Evolutionary conservation across 2,888 invertebrate genomes (phyloP).

Genomic region (Falcaria lacertinaria): DNA sequence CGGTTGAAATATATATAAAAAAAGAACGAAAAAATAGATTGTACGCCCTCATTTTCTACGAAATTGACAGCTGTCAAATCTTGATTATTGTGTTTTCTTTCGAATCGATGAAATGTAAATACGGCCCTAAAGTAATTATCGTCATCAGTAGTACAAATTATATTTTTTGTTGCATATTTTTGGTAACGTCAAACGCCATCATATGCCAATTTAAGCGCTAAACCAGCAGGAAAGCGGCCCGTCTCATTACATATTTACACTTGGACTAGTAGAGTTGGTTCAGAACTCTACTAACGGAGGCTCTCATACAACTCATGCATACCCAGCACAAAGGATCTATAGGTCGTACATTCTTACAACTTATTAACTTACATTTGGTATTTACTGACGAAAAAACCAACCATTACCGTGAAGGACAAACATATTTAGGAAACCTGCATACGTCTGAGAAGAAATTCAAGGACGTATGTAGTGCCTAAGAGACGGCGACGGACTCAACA

Average conservation of each 20-base stretch:
- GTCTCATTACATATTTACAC: slow-evolving; percentile 22
- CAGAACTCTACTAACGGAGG: not conserved
- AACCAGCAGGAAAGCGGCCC: slow-evolving; percentile 29
- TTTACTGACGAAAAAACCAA: too few relatives aligned
- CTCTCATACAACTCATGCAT: not conserved
- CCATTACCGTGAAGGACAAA: too few relatives aligned
- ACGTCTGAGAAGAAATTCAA: too few relatives aligned
- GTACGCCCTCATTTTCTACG: not conserved
- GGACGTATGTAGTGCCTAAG: too few relatives aligned
- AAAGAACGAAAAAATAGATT: too few relatives aligned
- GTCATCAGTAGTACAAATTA: not conserved
- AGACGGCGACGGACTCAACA: too few relatives aligned
- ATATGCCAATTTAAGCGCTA: slow-evolving; percentile 36
- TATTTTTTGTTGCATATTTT: not conserved
- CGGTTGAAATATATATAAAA: too few relatives aligned
- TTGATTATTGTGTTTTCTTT: too few relatives aligned
- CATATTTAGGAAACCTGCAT: too few relatives aligned
- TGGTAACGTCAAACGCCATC: slow-evolving; percentile 28
- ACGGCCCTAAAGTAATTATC: not conserved
- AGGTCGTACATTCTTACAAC: not conserved
- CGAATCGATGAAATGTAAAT: too few relatives aligned
- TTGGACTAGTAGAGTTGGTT: slow-evolving; percentile 12
- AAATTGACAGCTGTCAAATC: too few relatives aligned
- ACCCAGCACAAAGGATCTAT: not conserved
- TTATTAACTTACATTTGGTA: too few relatives aligned